Percentiles rank a stretch among this genome's conserved stretches.
These are phyloP conservation scores for Microvelia longipes DNA, from an alignment of 1,140 invertebrate species.

Conservation along the genomic window DNA sequence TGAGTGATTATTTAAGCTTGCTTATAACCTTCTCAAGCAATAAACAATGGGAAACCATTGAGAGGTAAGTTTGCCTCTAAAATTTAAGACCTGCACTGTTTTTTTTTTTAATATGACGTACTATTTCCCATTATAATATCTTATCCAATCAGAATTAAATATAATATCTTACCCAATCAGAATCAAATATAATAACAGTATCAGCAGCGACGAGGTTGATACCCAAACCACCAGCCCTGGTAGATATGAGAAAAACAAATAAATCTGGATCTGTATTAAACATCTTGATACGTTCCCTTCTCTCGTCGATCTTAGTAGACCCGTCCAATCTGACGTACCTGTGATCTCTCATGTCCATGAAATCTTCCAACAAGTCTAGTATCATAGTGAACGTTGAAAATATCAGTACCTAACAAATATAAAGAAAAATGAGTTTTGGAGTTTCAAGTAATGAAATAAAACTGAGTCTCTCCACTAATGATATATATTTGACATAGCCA, in stretches of 20 bases:
- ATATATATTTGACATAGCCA: too few relatives aligned
- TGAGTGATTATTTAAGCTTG: too few relatives aligned
- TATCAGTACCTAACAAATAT: conserved; percentile 39
- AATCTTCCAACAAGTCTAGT: conserved; percentile 55
- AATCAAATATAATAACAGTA: conserved; percentile 62
- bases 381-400: conserved; percentile 55
- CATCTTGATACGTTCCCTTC: conserved; percentile 31
- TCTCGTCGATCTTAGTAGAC: conserved; percentile 24
- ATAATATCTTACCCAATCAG: conserved; percentile 49
- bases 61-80: too few relatives aligned
- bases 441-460: too few relatives aligned
- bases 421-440: too few relatives aligned
- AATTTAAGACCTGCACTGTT: too few relatives aligned
- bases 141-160: conserved; percentile 57
- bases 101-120: too few relatives aligned
- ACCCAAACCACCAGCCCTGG: conserved; percentile 49
- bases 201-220: conserved; percentile 58
- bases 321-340: conserved; percentile 52
- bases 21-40: too few relatives aligned
- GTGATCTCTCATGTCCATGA: conserved; percentile 36
- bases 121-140: too few relatives aligned
- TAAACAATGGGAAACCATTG: too few relatives aligned
- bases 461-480: too few relatives aligned
- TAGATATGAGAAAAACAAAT: conserved; percentile 46
- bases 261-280: conserved; percentile 38